Evolutionary conservation across 2,888 invertebrate species (phyloP).

Genomic region (Melinaea menophilus): DNA sequence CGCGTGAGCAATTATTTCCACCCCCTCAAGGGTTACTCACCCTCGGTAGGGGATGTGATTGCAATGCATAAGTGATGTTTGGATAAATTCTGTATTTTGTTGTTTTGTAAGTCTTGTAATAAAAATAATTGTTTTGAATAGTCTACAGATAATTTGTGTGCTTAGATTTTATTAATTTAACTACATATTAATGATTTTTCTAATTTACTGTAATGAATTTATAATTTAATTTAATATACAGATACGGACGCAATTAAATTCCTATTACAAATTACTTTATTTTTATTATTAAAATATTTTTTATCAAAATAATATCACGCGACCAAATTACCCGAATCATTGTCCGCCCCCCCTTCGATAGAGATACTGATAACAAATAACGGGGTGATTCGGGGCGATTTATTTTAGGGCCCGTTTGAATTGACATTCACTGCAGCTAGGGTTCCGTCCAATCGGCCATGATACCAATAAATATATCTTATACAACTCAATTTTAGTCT

Average conservation of each 20-base stretch:
- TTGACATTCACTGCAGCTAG: constrained; percentile 19
- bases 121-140: not conserved
- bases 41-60: constrained; percentile 34
- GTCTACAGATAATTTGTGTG: too few relatives aligned
- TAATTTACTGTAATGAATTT: too few relatives aligned
- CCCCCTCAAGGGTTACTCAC: constrained; percentile 48
- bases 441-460: not conserved
- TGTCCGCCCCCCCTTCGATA: constrained; percentile 20
- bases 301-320: constrained; percentile 9
- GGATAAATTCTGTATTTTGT: constrained; percentile 13
- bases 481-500: not conserved
- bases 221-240: too few relatives aligned
- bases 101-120: not conserved
- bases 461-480: not conserved
- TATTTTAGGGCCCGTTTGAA: constrained; percentile 15
- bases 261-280: too few relatives aligned
- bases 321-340: constrained; percentile 27
- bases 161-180: too few relatives aligned
- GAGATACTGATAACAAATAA: constrained; percentile 21
- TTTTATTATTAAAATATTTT: not conserved
- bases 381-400: constrained; percentile 24
- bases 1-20: constrained; percentile 64
- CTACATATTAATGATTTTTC: too few relatives aligned
- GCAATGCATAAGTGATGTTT: constrained; percentile 34
- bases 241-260: too few relatives aligned